Percentiles rank a stretch among this genome's conserved stretches.
phyloP scores from a whole-genome alignment of 2,888 invertebrate genomes.

The Melieria crassipennis region DNA sequence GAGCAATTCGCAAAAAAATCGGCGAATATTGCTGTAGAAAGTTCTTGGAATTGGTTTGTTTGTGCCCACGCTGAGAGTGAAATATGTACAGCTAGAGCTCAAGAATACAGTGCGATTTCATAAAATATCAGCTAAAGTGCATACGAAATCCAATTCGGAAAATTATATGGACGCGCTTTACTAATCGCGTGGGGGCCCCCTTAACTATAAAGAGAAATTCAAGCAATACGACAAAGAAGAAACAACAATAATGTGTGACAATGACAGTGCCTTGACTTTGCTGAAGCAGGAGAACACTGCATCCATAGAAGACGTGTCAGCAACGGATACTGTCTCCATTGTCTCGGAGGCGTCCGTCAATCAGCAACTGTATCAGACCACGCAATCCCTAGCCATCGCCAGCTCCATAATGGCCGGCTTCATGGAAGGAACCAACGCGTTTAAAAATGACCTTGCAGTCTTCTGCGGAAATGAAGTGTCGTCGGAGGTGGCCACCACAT shows the following conservation, averaged over 20 bases:
- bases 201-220: background rate
- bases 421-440: conserved; percentile 19
- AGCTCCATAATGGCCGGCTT: conserved; percentile 57
- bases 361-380: conserved; percentile 58
- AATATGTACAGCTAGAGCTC: background rate
- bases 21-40: background rate
- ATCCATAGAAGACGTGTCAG: conserved; percentile 11
- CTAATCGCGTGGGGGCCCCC: background rate
- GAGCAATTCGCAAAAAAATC: no score
- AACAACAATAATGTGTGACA: conserved; percentile 30
- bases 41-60: conserved; percentile 20
- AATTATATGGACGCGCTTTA: background rate
- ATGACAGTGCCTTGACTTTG: conserved; percentile 8
- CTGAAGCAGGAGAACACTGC: conserved; percentile 17
- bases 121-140: background rate
- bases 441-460: conserved; percentile 10
- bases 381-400: conserved; percentile 61
- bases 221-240: conserved; percentile 2
- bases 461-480: conserved; percentile 11
- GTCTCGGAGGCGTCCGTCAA: conserved; percentile 38
- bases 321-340: conserved; percentile 38
- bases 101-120: background rate
- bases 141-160: background rate
- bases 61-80: conserved; percentile 22
- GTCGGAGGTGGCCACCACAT: conserved; percentile 24